Evolutionary conservation across 2,888 invertebrate species (phyloP), one percentile per base, ranked within the genome.

Genomic region (Pogonocherus hispidulus): DNA sequence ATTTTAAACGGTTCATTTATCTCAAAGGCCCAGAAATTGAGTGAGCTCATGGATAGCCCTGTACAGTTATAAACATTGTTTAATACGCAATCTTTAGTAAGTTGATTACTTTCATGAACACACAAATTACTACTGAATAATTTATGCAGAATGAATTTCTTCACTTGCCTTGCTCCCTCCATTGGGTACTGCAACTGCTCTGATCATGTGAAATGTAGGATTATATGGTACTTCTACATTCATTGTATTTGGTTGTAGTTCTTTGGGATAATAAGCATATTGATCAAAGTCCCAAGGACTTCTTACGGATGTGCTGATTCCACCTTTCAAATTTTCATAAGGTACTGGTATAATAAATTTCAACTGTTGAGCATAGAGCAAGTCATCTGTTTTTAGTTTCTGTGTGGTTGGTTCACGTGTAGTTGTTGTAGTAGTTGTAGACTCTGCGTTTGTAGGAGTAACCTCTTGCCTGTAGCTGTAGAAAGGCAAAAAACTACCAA

Each of bases 291-390:
- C 78, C 78, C 80, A 81, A 1, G 82, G 82, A 60, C 79, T 73
- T 56, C 77, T 76, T 47, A 73, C 72, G 3, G 73, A 11, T 11
- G 20, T 37, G 20, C 54, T 66, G 4, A 67, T 32, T 19, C 35
- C 64, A 14, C 63, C 62, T 14, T 63, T 46, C 18, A 56, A 41
- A 47, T 72, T 71, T 6, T 74, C 76, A 63, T 80, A 81, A 2
- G 82, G 81, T 23, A 84, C 78, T 8, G 85, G 85, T 54, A 85
- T 77, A 2, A 86, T 81, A 71, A 85, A 85, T 72, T 81, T 81
- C 64, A 85, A 67, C 74, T 84, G 81, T 64, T 82, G 79, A 6
- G 71, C 69, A 49, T 81, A 81, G 14, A 79, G 37, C 22, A 76
- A 60, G 20, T 77, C 73, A 9, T 72, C 68, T 9, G 66, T 60